Conservation (phyloP, 92 coral and sea anemone genomes). For the Porites lobata region DNA sequence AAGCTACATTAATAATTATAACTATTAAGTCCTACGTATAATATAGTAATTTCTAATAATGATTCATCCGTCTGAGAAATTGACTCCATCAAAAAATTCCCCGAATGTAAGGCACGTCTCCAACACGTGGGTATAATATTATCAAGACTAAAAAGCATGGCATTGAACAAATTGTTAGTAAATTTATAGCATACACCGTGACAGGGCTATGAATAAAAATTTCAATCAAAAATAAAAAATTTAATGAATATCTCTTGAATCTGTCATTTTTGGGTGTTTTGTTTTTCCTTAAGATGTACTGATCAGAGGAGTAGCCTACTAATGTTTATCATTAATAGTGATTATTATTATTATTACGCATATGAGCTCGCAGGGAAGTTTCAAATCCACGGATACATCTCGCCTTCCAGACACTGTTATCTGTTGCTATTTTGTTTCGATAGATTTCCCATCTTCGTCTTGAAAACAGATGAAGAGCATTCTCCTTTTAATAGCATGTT, state of each 20-base stretch:
- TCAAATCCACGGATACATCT: slow-evolving; percentile 18
- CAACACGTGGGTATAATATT: slow-evolving; percentile 11
- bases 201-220: slow-evolving; percentile 40
- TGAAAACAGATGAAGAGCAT: neutral
- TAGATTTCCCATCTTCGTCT: neutral
- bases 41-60: neutral
- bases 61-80: neutral
- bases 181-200: slow-evolving; percentile 29
- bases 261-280: slow-evolving; percentile 30
- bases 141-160: slow-evolving; percentile 19
- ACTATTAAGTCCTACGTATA: slow-evolving; percentile 17
- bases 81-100: slow-evolving; percentile 4
- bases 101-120: neutral
- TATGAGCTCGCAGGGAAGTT: slow-evolving; percentile 13
- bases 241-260: slow-evolving; percentile 20
- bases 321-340: slow-evolving; percentile 11
- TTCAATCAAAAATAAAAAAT: slow-evolving; percentile 49
- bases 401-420: neutral
- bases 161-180: neutral
- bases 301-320: slow-evolving; percentile 18
- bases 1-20: slow-evolving; percentile 14
- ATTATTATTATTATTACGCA: neutral
- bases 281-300: slow-evolving; percentile 26
- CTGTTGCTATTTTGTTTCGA: neutral
- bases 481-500: neutral